Evolutionary conservation across 2,888 invertebrate genomes (phyloP).

Genomic region (Nomada hirtipes): DNA sequence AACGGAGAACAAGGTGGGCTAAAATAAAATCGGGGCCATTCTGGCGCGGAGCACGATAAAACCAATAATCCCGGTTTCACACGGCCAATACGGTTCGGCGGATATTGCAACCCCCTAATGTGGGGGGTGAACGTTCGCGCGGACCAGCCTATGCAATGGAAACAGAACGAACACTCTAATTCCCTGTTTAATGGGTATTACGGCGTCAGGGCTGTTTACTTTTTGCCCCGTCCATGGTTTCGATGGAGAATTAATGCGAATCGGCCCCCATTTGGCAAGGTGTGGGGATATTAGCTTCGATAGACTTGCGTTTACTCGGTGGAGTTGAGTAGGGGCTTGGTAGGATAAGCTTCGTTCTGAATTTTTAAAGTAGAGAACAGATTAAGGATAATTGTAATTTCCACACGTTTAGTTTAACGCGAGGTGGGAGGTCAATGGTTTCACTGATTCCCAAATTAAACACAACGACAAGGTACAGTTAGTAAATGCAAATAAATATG

Average conservation of each 20-base stretch:
- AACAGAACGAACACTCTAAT: slow-evolving; percentile 45
- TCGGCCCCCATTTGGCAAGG: not conserved
- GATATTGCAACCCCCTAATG: slow-evolving; percentile 54
- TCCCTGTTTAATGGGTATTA: slow-evolving; percentile 57
- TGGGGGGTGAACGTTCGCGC: not conserved
- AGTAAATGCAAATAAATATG: no score
- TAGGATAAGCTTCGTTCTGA: no score
- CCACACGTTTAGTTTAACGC: no score
- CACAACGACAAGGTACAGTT: no score
- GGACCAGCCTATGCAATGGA: slow-evolving; percentile 14
- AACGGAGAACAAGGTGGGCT: slow-evolving; percentile 62
- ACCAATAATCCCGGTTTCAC: slow-evolving; percentile 66
- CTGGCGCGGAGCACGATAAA: slow-evolving; percentile 58
- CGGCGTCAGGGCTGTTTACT: slow-evolving; percentile 29
- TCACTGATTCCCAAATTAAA: no score
- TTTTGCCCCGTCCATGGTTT: slow-evolving; percentile 33
- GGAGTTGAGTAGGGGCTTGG: no score
- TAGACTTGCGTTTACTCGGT: no score
- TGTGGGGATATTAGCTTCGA: not conserved
- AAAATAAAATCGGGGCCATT: slow-evolving; percentile 60
- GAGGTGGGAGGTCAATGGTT: no score
- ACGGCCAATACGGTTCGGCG: slow-evolving; percentile 51
- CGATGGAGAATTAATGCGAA: slow-evolving; percentile 1
- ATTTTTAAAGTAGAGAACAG: no score
- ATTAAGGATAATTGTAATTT: no score